phyloP scores from a whole-genome alignment of 2,113 vertebrate species.

The Semnornis frantzii region DNA sequence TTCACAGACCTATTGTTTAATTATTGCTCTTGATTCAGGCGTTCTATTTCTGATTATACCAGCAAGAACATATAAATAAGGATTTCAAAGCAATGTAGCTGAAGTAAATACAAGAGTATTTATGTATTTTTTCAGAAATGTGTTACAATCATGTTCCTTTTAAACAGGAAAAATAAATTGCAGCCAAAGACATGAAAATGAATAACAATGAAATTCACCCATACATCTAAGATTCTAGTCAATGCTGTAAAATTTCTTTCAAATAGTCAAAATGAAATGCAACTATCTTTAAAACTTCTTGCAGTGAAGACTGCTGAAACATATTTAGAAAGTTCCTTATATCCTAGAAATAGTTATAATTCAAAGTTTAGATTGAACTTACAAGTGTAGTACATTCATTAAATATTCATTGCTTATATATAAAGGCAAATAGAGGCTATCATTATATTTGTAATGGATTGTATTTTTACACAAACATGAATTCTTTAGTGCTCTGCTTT shows the following conservation, averaged over 20 bases:
- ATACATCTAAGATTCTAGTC: not conserved
- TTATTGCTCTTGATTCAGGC: not conserved
- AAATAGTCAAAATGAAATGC: not conserved
- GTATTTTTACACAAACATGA: not conserved
- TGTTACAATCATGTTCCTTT: not conserved
- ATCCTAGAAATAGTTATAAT: not conserved
- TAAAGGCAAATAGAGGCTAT: not conserved
- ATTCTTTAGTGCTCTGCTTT: not conserved
- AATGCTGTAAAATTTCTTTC: not conserved
- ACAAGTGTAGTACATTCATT: not conserved
- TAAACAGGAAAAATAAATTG: not conserved
- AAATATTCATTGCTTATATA: not conserved
- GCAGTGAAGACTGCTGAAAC: not conserved
- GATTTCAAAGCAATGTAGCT: not conserved
- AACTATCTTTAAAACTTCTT: not conserved
- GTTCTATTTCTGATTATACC: not conserved
- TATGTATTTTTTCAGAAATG: not conserved
- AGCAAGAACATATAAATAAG: not conserved
- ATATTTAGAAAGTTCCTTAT: not conserved
- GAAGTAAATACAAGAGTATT: not conserved
- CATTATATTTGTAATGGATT: not conserved
- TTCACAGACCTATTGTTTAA: not conserved
- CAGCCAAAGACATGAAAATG: not conserved
- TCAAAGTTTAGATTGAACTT: not conserved
- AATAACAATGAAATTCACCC: not conserved